Evolutionary conservation across 1,140 invertebrate genomes (phyloP).

Genomic region (Probaryconus sp.): DNA sequence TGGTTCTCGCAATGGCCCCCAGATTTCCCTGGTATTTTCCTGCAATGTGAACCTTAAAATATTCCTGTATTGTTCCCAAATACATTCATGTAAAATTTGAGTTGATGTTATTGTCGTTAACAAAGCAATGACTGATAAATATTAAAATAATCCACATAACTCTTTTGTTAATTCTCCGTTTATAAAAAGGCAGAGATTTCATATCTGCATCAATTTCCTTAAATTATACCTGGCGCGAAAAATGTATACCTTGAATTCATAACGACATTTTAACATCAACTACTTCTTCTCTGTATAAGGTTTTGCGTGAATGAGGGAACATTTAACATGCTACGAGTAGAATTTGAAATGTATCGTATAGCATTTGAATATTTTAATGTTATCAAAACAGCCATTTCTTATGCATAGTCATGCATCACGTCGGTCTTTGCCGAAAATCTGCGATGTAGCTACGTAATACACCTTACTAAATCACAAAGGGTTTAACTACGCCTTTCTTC

Average conservation of each 20-base stretch:
- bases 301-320: slow-evolving; percentile 16
- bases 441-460: slow-evolving; percentile 12
- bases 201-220: slow-evolving; percentile 3
- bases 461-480: slow-evolving; percentile 31
- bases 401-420: slow-evolving; percentile 37
- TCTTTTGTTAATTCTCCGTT: no score
- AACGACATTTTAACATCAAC: slow-evolving; percentile 22
- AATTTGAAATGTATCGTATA: slow-evolving; percentile 24
- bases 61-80: no score
- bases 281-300: slow-evolving; percentile 16
- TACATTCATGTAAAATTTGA: no score
- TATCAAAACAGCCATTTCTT: slow-evolving; percentile 32
- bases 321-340: slow-evolving; percentile 10
- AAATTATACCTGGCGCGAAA: slow-evolving; percentile 6
- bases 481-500: slow-evolving; percentile 27
- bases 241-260: slow-evolving; percentile 17
- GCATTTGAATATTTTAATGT: slow-evolving; percentile 41
- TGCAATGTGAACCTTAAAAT: no score
- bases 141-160: no score
- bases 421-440: slow-evolving; percentile 31
- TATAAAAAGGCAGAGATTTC: no score
- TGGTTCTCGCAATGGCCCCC: no score
- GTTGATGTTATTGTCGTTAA: slow-evolving; percentile 8
- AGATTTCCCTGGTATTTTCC: not conserved
- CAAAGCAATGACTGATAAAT: no score